phyloP scores from a whole-genome alignment of 92 coral and sea anemone species.

The Porites cylindrica region DNA sequence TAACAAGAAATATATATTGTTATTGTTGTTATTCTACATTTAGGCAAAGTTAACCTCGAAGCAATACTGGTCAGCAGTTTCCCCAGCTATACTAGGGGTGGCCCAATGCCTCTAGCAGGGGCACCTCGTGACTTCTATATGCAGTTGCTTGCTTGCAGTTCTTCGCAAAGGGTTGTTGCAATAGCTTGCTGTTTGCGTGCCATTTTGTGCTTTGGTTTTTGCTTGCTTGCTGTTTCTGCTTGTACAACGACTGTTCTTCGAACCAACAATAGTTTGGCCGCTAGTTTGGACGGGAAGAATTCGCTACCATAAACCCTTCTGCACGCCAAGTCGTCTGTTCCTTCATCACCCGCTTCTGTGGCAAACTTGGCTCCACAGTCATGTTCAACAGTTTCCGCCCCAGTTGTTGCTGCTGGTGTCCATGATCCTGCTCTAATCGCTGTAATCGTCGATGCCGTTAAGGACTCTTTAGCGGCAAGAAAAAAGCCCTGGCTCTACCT shows the following conservation, averaged over 20 bases:
- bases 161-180: slow-evolving; percentile 18
- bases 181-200: slow-evolving; percentile 19
- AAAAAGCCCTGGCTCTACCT: too few relatives aligned
- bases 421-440: too few relatives aligned
- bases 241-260: slow-evolving; percentile 1
- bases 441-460: too few relatives aligned
- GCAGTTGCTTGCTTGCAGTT: slow-evolving; percentile 33
- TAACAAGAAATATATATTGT: too few relatives aligned
- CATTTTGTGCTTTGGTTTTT: slow-evolving; percentile 23
- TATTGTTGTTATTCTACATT: background rate
- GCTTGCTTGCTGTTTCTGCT: background rate
- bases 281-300: background rate
- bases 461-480: too few relatives aligned
- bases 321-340: slow-evolving; percentile 1
- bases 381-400: background rate
- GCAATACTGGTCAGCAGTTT: too few relatives aligned
- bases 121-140: slow-evolving; percentile 1
- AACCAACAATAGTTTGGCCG: slow-evolving; percentile 18
- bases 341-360: background rate
- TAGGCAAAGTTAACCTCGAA: too few relatives aligned
- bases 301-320: background rate
- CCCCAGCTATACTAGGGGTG: too few relatives aligned
- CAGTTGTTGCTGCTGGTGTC: too few relatives aligned
- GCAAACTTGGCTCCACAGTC: background rate
- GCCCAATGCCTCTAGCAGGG: too few relatives aligned